phyloP scores from a whole-genome alignment of 2,113 vertebrate species.

The Acrocephalus arundinaceus region DNA sequence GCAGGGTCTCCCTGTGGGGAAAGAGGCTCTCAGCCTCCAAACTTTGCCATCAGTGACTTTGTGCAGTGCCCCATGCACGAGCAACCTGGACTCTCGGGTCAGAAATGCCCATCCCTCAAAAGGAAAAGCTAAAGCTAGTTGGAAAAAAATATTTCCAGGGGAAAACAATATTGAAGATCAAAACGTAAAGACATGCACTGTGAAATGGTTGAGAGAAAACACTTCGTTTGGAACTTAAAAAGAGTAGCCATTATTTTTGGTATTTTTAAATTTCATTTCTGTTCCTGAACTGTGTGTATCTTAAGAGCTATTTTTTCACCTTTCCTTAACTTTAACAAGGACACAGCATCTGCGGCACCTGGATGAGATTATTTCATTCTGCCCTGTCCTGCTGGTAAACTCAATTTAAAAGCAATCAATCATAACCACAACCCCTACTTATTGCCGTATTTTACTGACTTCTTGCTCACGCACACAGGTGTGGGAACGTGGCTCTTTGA shows the following conservation, averaged over 20 bases:
- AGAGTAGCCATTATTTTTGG: background rate
- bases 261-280: background rate
- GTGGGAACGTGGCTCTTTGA: accelerated
- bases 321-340: background rate
- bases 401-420: background rate
- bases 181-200: background rate
- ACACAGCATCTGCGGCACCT: background rate
- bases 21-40: background rate
- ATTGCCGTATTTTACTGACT: background rate
- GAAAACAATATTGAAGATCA: background rate
- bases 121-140: background rate
- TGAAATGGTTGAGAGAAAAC: background rate
- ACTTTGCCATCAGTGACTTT: background rate
- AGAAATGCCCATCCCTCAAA: background rate
- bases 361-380: background rate
- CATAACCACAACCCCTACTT: accelerated
- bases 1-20: background rate
- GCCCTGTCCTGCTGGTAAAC: background rate
- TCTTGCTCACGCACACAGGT: background rate
- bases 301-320: background rate
- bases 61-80: accelerated
- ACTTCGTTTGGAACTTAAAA: background rate
- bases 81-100: background rate
- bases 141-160: background rate
- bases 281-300: background rate